Percentiles rank a stretch among this genome's conserved stretches.
Evolutionary conservation across 1,140 invertebrate genomes (phyloP).

Genomic region (Eupristina koningsbergeri): DNA sequence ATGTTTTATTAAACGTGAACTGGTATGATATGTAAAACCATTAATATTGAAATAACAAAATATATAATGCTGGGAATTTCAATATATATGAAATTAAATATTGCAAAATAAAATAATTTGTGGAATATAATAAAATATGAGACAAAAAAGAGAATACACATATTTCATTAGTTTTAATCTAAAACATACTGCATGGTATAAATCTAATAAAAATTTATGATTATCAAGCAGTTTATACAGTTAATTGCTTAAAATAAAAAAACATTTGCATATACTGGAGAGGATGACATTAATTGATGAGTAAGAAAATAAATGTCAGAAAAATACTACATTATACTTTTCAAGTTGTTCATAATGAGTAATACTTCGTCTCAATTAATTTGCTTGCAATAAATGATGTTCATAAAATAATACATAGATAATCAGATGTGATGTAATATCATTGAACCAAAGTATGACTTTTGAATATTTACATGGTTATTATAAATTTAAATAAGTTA

Average conservation of each 20-base stretch:
- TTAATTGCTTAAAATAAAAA: slow-evolving; percentile 1
- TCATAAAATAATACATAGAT: slow-evolving; percentile 4
- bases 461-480: not conserved
- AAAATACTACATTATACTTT: not conserved
- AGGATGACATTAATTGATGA: not conserved
- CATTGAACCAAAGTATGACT: not conserved
- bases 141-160: no score
- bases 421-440: not conserved
- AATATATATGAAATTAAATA: no score
- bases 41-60: no score
- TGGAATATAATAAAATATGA: no score
- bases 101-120: no score
- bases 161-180: no score
- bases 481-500: not conserved
- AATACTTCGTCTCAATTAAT: slow-evolving; percentile 13
- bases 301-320: slow-evolving; percentile 4
- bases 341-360: not conserved
- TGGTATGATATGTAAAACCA: no score
- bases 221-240: not conserved
- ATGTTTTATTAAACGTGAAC: no score
- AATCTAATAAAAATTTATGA: no score
- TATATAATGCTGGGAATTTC: no score
- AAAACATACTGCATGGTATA: no score
- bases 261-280: not conserved
- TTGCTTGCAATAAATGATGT: not conserved